Evolutionary conservation across 1,140 invertebrate genomes (phyloP), one percentile per base, ranked within the genome.

Genomic region (Hormaphis cornu): DNA sequence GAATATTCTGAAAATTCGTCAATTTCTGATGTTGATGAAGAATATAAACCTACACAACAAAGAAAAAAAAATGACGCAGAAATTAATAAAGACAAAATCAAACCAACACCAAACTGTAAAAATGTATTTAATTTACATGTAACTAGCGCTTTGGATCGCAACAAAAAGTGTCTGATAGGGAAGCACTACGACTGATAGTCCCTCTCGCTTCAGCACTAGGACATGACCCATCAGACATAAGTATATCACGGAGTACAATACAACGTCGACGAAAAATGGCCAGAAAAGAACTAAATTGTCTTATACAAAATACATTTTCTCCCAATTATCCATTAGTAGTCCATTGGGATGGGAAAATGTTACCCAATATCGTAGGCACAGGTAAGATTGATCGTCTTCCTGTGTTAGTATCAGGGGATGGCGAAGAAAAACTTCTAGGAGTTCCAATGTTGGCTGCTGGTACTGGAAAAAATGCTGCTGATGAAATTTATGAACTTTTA

Each of bases 321-420:
- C 16, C 18, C 7, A 14, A 18, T 3, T n/a, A 28, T 30, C 54
- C 54, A 4, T n/a, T 58, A 8, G 28, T 33, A 22, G n/a, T 73
- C 14, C 72, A 73, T 44, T 73, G 72, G 73, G 71, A 73, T 72
- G 74, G 71, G 61, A 75, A 74, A 50, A 33, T 74, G 16, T 28
- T 74, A 8, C 63, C 44, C 40, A 71, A 53, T 71, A 69, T 73
- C 12, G 24, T 18, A 9, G 63, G 63, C 42, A 69, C 46, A 53
- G 26, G 26, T 48, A 63, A 35, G n/a, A 53, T 73, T 20, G 63
- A 69, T 18, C 18, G 63, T 14, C 24, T 48, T 18, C 63, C 40
- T 8, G 42, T 69, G 12, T 48, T 69, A 28, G 42, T 69, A 26
- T 48, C 63, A 6, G 26, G 9, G 8, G 40, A 26, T 16, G 40